phyloP scores from a whole-genome alignment of 2,797 vertebrate genomes.

The Novumbra hubbsi region DNA sequence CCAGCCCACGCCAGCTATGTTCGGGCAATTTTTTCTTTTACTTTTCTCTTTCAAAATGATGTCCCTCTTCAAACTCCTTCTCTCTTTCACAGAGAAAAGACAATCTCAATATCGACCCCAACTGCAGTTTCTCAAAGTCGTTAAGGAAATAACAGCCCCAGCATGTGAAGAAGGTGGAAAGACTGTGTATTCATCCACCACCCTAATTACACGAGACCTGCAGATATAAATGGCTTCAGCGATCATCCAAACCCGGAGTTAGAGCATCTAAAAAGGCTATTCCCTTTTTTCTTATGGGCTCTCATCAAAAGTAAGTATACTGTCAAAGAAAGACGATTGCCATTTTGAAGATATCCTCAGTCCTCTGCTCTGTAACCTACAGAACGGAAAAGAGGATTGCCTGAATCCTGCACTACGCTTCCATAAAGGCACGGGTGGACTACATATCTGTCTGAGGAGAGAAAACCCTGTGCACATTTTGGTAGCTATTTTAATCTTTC shows the following conservation, averaged over 20 bases:
- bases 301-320: background rate
- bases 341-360: constrained; percentile 36
- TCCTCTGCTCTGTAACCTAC: constrained; percentile 60
- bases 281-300: background rate
- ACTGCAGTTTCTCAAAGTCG: constrained; percentile 55
- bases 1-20: background rate
- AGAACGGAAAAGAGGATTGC: constrained; percentile 12
- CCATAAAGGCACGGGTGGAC: background rate
- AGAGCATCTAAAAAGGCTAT: constrained; percentile 48
- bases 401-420: constrained; percentile 41
- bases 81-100: background rate
- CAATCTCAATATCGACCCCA: constrained; percentile 58
- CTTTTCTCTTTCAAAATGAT: constrained; percentile 1
- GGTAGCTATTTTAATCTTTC: too few relatives aligned
- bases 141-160: constrained; percentile 65
- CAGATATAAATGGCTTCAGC: constrained; percentile 57
- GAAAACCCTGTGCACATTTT: background rate
- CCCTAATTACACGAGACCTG: constrained; percentile 66
- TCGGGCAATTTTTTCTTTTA: background rate
- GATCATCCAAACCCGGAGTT: constrained; percentile 60
- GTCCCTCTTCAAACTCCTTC: background rate
- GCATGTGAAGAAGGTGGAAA: constrained; percentile 57
- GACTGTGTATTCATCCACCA: constrained; percentile 54
- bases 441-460: background rate
- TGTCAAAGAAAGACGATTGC: background rate